Evolutionary conservation across 2,797 vertebrate species (phyloP).

Genomic region (Pelobates cultripes): DNA sequence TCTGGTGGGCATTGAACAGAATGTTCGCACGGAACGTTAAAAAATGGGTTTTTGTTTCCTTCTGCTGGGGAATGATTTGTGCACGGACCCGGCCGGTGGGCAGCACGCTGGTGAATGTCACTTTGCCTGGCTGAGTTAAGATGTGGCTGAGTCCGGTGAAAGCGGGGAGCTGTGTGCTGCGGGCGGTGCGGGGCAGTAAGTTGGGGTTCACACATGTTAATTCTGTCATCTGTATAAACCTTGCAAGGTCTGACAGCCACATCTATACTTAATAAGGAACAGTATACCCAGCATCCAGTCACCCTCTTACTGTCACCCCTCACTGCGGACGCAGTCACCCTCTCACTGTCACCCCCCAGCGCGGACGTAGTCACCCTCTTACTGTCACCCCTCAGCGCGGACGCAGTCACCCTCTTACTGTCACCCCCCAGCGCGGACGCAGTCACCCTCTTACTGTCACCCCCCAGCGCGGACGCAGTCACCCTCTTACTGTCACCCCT

Average conservation of each 20-base stretch:
- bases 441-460: too few relatives aligned
- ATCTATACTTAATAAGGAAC: too few relatives aligned
- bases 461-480: too few relatives aligned
- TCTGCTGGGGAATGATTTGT: neutral
- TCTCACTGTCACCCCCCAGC: too few relatives aligned
- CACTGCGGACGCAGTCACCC: too few relatives aligned
- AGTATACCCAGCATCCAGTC: neutral
- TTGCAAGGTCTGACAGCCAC: too few relatives aligned
- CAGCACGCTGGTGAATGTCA: conserved; percentile 32
- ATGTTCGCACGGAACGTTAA: conserved; percentile 15
- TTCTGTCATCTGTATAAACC: too few relatives aligned
- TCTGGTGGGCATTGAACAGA: neutral
- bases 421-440: too few relatives aligned
- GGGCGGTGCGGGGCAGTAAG: conserved; percentile 32
- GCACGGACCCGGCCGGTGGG: neutral
- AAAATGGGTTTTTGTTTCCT: neutral
- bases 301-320: neutral
- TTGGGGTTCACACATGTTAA: neutral
- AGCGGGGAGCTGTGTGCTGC: conserved; percentile 15
- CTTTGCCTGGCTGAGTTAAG: neutral
- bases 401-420: too few relatives aligned
- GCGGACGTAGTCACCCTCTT: too few relatives aligned
- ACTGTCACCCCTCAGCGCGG: too few relatives aligned
- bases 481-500: too few relatives aligned
- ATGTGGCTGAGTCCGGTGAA: conserved; percentile 14